phyloP scores from a whole-genome alignment of 2,113 vertebrate genomes.

The Electrona antarctica region DNA sequence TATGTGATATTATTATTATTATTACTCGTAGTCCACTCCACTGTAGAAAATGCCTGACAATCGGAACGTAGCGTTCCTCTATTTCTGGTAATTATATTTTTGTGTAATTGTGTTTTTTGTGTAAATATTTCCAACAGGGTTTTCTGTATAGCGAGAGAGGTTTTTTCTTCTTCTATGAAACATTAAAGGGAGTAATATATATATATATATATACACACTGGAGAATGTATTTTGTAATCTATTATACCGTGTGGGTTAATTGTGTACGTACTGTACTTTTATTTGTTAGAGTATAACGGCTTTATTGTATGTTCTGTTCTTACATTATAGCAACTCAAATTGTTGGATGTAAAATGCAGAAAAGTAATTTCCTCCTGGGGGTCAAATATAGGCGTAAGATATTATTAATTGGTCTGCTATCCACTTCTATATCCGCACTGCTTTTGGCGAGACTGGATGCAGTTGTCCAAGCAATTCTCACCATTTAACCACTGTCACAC shows the following conservation, averaged over 20 bases:
- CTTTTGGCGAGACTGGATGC: too few relatives aligned
- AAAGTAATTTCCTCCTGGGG: too few relatives aligned
- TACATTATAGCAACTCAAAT: not conserved
- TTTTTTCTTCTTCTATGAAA: slow-evolving; percentile 46
- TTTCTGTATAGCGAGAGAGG: slow-evolving; percentile 40
- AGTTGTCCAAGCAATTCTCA: too few relatives aligned
- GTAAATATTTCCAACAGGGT: slow-evolving; percentile 34
- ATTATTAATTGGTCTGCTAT: too few relatives aligned
- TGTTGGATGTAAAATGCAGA: too few relatives aligned
- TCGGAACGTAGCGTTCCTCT: not conserved
- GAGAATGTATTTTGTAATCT: not conserved
- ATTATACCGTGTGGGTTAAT: not conserved
- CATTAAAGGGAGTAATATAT: slow-evolving; percentile 72
- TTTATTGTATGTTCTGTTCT: not conserved
- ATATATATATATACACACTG: slow-evolving; percentile 17
- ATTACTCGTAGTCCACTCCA: not conserved
- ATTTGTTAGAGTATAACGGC: not conserved
- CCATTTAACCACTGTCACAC: too few relatives aligned
- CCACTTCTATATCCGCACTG: too few relatives aligned
- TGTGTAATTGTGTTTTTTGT: slow-evolving; percentile 15
- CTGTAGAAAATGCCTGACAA: not conserved
- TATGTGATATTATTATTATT: not conserved
- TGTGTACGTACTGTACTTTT: not conserved
- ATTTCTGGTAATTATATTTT: not conserved
- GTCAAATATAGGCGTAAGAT: too few relatives aligned